Evolutionary conservation across 2,888 invertebrate genomes (phyloP).

Genomic region (Cantharis lateralis): DNA sequence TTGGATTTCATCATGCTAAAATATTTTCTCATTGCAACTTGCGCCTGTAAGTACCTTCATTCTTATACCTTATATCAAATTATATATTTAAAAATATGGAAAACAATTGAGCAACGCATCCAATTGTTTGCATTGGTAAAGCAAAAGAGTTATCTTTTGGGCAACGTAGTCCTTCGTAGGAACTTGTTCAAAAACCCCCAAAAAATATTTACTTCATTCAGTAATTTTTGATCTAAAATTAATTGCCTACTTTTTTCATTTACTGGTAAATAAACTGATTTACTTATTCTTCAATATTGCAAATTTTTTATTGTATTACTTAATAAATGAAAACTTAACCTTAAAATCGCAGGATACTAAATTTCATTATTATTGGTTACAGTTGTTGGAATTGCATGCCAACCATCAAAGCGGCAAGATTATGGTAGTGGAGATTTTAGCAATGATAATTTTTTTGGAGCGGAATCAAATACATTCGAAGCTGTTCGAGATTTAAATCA

Average conservation of each 20-base stretch:
- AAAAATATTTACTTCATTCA: too few species aligned
- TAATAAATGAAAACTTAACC: neutral
- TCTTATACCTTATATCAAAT: neutral
- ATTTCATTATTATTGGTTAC: neutral
- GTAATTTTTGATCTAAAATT: too few species aligned
- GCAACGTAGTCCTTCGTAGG: too few species aligned
- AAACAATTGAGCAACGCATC: too few species aligned
- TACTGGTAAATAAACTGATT: too few species aligned
- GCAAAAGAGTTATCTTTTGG: too few species aligned
- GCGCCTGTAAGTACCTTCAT: constrained; percentile 31
- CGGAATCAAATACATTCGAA: constrained; percentile 37
- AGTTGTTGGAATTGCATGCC: neutral
- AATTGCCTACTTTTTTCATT: too few species aligned
- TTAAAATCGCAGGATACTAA: neutral
- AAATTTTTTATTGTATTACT: too few species aligned
- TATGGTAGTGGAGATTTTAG: constrained; percentile 19
- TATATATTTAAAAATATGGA: too few species aligned
- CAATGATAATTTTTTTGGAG: constrained; percentile 29
- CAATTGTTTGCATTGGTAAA: too few species aligned
- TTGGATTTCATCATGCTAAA: constrained; percentile 27
- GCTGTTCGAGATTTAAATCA: constrained; percentile 5
- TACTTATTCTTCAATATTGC: too few species aligned
- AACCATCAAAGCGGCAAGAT: constrained; percentile 27
- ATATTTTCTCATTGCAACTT: constrained; percentile 32
- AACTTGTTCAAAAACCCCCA: too few species aligned